These are phyloP conservation scores for Pedionomus torquatus DNA, from an alignment of 2,113 vertebrate species.

Conservation along the genomic window DNA sequence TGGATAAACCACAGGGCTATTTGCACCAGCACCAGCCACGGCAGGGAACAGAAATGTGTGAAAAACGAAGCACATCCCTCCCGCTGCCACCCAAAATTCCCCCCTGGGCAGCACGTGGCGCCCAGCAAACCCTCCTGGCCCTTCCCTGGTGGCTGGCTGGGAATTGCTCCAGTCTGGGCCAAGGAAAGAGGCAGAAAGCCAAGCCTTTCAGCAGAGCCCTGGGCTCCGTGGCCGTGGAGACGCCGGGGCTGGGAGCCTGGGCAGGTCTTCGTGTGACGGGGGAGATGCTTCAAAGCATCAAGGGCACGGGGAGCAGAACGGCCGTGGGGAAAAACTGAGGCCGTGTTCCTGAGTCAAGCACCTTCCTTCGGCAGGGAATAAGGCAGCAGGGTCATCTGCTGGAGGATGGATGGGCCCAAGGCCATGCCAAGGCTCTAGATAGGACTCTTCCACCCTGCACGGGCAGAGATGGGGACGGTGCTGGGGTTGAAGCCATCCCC, in stretches of 20 bases:
- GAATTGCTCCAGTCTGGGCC: rapidly evolving
- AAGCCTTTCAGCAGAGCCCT: no score
- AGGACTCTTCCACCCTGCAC: rapidly evolving
- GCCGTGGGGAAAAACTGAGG: no score
- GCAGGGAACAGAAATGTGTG: not conserved
- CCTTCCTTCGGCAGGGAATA: not conserved
- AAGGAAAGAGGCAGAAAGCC: no score
- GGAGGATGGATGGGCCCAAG: not conserved
- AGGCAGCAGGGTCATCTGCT: not conserved
- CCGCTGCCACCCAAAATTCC: rapidly evolving
- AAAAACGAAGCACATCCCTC: not conserved
- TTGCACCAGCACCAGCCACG: rapidly evolving
- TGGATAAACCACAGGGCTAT: not conserved
- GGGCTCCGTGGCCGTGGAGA: rapidly evolving
- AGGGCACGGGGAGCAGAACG: rapidly evolving
- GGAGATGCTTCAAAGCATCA: not conserved
- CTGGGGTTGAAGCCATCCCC: not conserved
- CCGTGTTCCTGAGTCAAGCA: rapidly evolving
- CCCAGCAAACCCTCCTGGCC: rapidly evolving
- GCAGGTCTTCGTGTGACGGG: not conserved
- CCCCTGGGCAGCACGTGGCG: rapidly evolving
- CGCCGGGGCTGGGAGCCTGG: not conserved
- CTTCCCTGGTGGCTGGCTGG: not conserved
- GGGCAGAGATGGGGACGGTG: rapidly evolving
- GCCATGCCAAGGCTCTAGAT: not conserved